Evolutionary conservation across 1,140 invertebrate genomes (phyloP).

Genomic region (Venustaconcha ellipsiformis): DNA sequence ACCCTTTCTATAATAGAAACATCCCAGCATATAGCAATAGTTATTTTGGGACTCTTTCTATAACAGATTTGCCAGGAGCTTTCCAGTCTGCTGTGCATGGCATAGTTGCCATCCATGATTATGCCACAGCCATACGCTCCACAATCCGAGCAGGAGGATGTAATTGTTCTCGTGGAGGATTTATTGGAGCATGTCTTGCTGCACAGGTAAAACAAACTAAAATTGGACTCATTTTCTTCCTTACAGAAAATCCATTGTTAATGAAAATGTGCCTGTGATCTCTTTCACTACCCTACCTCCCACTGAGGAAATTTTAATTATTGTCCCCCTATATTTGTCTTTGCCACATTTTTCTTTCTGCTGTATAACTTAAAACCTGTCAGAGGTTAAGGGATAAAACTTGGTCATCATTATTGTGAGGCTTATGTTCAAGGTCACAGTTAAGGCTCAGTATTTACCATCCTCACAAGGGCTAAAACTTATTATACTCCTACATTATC

Average conservation of each 20-base stretch:
- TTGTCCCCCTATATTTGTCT: background rate
- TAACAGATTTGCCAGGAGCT: constrained; percentile 55
- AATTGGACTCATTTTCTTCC: background rate
- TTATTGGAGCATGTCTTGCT: constrained; percentile 60
- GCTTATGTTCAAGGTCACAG: too few relatives aligned
- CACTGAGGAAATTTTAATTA: background rate
- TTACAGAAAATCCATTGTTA: background rate
- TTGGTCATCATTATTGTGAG: background rate
- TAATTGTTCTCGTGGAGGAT: constrained; percentile 52
- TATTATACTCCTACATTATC: too few relatives aligned
- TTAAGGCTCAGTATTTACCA: too few relatives aligned
- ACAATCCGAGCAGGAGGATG: constrained; percentile 63
- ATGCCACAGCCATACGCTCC: constrained; percentile 37
- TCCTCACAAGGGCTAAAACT: too few relatives aligned
- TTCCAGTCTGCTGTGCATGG: constrained; percentile 59
- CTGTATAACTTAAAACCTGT: too few relatives aligned
- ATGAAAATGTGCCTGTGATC: background rate
- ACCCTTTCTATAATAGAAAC: too few relatives aligned
- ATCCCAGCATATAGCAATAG: background rate
- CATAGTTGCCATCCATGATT: constrained; percentile 42
- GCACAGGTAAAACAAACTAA: constrained; percentile 48
- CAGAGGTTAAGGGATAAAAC: too few relatives aligned
- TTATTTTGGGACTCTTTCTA: background rate
- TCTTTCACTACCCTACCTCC: background rate
- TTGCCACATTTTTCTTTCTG: too few relatives aligned